A percentile compares a stretch with the other conserved stretches of the same genome.
These are phyloP conservation scores for Tethya wilhelma DNA, from an alignment of 37 sponge, comb jelly and placozoan genomes.

Conservation along the genomic window DNA sequence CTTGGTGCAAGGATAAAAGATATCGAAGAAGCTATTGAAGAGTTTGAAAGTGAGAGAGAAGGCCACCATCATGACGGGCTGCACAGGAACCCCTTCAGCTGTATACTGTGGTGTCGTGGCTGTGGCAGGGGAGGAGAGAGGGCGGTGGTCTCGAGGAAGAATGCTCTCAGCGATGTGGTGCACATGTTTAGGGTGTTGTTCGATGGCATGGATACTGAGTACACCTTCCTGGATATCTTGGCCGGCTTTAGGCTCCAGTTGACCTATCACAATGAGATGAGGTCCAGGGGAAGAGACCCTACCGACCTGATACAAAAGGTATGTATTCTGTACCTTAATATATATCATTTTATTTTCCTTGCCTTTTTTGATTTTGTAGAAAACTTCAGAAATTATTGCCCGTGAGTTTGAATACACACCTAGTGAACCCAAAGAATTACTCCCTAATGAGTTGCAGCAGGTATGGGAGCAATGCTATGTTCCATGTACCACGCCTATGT, in stretches of 20 bases:
- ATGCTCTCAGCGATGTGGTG: not conserved
- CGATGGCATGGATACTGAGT: not conserved
- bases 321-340: not conserved
- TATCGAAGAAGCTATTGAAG: not conserved
- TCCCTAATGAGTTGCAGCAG: not conserved
- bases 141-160: not conserved
- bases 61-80: not conserved
- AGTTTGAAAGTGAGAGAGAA: not conserved
- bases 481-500: not conserved
- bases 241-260: not conserved
- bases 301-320: not conserved
- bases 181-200: not conserved
- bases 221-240: not conserved
- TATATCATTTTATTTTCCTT: not conserved
- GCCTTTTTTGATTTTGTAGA: not conserved
- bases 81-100: not conserved
- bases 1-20: not conserved
- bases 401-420: not conserved
- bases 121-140: not conserved
- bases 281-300: not conserved
- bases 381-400: not conserved
- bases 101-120: not conserved
- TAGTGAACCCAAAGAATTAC: not conserved
- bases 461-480: not conserved
- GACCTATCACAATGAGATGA: not conserved